A percentile compares a stretch with the other conserved stretches of the same genome.
Conservation (phyloP, 2,113 vertebrate species). For the Calidris pygmaea region DNA sequence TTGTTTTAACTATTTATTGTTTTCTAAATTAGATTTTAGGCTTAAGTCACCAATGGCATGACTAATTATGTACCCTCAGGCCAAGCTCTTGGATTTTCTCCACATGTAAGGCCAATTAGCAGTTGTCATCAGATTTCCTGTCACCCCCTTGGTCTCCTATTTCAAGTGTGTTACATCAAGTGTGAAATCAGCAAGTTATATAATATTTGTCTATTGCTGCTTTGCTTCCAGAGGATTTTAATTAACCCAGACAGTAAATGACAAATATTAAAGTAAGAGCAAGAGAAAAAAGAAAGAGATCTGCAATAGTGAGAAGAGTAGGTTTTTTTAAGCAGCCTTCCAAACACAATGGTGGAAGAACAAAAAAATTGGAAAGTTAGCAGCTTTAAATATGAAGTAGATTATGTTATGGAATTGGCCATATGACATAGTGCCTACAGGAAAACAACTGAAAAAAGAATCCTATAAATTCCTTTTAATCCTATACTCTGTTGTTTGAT, state of each 20-base stretch:
- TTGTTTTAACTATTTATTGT: background rate
- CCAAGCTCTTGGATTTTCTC: background rate
- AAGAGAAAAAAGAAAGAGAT: background rate
- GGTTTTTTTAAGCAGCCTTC: background rate
- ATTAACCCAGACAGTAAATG: background rate
- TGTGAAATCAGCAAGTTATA: background rate
- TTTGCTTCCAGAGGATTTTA: background rate
- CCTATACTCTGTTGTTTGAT: background rate
- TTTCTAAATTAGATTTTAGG: background rate
- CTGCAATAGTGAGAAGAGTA: background rate
- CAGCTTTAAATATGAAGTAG: background rate
- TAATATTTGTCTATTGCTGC: rapidly evolving
- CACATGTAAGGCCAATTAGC: background rate
- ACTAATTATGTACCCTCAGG: background rate
- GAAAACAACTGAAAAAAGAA: background rate
- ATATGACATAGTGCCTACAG: background rate
- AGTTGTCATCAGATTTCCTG: background rate
- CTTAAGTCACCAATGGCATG: background rate
- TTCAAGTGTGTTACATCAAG: background rate
- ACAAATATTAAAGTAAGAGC: background rate
- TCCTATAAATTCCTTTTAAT: background rate
- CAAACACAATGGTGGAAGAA: background rate
- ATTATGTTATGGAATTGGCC: background rate
- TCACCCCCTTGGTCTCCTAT: background rate
- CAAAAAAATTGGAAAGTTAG: background rate